Percentiles rank a stretch among this genome's conserved stretches.
Evolutionary conservation across 2,888 invertebrate species (phyloP).

Genomic region (Leucophenga montana): DNA sequence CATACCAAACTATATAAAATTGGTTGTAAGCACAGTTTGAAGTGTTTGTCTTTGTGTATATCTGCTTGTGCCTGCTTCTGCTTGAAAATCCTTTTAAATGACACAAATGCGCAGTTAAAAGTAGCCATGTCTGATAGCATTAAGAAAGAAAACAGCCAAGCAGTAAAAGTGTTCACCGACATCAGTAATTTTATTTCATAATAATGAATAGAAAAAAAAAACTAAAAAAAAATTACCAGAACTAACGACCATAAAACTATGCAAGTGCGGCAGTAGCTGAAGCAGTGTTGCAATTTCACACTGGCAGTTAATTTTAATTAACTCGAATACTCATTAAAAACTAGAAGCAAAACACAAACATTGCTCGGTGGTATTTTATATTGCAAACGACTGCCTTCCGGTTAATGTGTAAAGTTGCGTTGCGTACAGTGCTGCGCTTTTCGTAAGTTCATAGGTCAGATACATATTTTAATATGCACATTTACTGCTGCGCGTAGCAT

Average conservation of each 20-base stretch:
- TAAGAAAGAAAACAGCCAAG: too few species aligned
- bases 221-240: neutral
- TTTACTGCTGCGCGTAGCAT: neutral
- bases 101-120: conserved; percentile 9
- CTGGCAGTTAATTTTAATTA: conserved; percentile 54
- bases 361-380: neutral
- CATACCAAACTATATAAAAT: neutral
- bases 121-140: neutral
- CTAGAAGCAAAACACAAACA: conserved; percentile 34
- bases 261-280: conserved; percentile 16
- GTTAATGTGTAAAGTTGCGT: too few species aligned
- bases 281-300: conserved; percentile 9
- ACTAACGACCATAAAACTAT: neutral
- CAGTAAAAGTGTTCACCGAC: too few species aligned
- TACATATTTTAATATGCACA: neutral
- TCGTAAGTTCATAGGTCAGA: neutral
- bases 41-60: neutral
- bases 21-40: neutral
- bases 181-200: too few species aligned
- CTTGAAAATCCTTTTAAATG: neutral
- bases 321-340: conserved; percentile 53
- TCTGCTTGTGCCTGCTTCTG: neutral
- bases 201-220: neutral
- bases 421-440: too few species aligned
- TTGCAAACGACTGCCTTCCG: neutral